Conservation (phyloP, 2,888 invertebrate genomes). For the Lycophotia porphyrea region DNA sequence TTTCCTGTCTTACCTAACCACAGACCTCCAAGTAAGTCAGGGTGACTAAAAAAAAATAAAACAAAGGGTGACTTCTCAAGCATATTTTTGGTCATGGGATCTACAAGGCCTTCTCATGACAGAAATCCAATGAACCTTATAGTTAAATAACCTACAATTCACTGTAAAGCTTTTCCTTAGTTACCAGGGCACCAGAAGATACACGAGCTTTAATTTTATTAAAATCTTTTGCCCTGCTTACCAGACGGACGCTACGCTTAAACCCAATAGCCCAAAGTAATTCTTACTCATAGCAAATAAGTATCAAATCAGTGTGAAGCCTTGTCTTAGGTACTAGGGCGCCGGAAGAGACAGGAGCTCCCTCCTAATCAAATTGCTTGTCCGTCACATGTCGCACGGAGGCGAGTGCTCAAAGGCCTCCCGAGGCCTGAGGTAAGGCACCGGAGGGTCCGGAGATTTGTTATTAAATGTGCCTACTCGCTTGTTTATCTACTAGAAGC, state of each 20-base stretch:
- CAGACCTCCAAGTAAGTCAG: not conserved
- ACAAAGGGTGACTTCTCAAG: no score
- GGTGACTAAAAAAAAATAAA: no score
- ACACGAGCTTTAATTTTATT: not conserved
- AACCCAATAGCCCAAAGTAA: not conserved
- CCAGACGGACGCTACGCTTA: not conserved
- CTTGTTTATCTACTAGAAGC: constrained; percentile 11
- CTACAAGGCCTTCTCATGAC: not conserved
- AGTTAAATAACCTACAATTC: not conserved
- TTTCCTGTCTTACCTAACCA: not conserved
- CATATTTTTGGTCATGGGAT: not conserved
- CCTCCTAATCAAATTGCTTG: constrained; percentile 56
- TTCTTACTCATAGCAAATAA: constrained; percentile 16
- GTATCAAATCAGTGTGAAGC: constrained; percentile 12
- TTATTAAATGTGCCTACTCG: not conserved
- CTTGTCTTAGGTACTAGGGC: constrained; percentile 5
- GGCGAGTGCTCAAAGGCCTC: constrained; percentile 28
- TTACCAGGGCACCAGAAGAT: not conserved
- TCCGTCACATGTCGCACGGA: constrained; percentile 53
- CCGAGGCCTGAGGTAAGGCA: constrained; percentile 2
- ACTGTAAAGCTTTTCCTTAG: not conserved
- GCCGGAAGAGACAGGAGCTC: constrained; percentile 23
- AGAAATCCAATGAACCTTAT: not conserved
- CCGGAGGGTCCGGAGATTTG: not conserved
- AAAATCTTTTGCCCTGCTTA: not conserved